phyloP scores from a whole-genome alignment of 2,888 invertebrate species.

The Panopea generosa region DNA sequence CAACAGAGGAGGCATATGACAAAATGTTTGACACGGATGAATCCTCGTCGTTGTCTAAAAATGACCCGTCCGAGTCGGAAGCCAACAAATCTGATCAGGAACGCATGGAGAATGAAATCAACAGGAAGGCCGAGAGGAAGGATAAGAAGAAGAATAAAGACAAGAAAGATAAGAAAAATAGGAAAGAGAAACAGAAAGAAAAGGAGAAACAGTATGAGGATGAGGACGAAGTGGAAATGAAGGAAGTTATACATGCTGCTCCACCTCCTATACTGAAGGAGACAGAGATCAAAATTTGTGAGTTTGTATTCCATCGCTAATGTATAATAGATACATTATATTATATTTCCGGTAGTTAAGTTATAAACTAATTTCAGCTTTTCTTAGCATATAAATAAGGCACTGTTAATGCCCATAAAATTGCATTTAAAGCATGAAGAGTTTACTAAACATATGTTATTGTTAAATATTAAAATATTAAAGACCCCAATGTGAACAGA shows the following conservation, averaged over 20 bases:
- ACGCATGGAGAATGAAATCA: conserved; percentile 8
- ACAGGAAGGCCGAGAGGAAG: conserved; percentile 64
- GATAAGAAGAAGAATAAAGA: conserved; percentile 56
- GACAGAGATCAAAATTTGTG: conserved; percentile 54
- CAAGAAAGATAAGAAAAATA: conserved; percentile 65
- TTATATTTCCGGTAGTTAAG: too few relatives aligned
- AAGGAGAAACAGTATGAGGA: conserved; percentile 35
- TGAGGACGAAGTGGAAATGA: conserved; percentile 39
- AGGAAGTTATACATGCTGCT: conserved; percentile 65
- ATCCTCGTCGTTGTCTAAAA: background rate
- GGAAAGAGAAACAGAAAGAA: conserved; percentile 46
- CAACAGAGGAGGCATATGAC: conserved; percentile 41
- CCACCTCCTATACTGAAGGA: conserved; percentile 57
- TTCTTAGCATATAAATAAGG: too few relatives aligned
- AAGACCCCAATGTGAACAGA: too few relatives aligned
- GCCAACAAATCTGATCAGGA: conserved; percentile 36
- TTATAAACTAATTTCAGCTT: too few relatives aligned
- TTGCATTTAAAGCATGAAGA: too few relatives aligned
- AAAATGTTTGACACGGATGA: conserved; percentile 43
- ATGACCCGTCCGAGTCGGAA: conserved; percentile 27
- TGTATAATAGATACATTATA: too few relatives aligned
- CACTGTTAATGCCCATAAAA: too few relatives aligned
- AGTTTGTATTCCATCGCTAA: too few relatives aligned
- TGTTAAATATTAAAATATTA: too few relatives aligned
- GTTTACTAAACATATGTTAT: too few relatives aligned